Base-by-base conservation (phyloP, 1,140 invertebrate genomes). In the Euglossa dilemma region DNA sequence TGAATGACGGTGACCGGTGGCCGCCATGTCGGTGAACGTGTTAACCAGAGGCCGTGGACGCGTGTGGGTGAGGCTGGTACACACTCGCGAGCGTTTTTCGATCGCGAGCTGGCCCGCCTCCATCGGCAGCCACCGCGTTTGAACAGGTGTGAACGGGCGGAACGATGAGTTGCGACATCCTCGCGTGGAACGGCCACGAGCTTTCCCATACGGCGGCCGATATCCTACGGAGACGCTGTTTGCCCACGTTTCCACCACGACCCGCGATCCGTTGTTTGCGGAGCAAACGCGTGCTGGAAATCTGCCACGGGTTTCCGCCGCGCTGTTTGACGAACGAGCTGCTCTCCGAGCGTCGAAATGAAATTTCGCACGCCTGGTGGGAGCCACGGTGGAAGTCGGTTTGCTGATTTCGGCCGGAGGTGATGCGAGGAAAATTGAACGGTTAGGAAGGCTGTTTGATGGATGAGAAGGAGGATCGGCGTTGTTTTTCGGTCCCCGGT, bases 41-140 rank as follows among this genome's bases (percentile, higher is more conserved):
- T 90, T 92, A 91, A 89, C 78, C 87, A 90, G 87, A 89, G 67
- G 47, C 77, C 45, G 64, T 23, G 71, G 71, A 28, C 50, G 80
- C 47, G 85, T 87, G 89, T 90, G 85, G 85, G 61, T 72, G 61
- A 72, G 36, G 47, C 1, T 36, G 66, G 20, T 14, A 52, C 57
- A 16, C 80, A 77, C 88, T 70, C 83, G 86, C 83, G 83, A 90
- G 0, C 71, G 57, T 63, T 74, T 76, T 64, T 66, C 86, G 87
- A 87, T 87, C 79, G 70, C 77, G 74, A 83, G 67, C 79, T 88
- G 43, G 66, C 67, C 25, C 69, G 64, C 36, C 54, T 36, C 57
- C 61, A 36, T 73, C 77, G 63, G 54, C 28, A 63, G 72, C 84
- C 73, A 86, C 72, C 76, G 80, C 72, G 20, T 86, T 89, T 88